These are phyloP conservation scores for Mactromeris polynyma DNA, from an alignment of 2,888 invertebrate genomes.

Conservation along the genomic window DNA sequence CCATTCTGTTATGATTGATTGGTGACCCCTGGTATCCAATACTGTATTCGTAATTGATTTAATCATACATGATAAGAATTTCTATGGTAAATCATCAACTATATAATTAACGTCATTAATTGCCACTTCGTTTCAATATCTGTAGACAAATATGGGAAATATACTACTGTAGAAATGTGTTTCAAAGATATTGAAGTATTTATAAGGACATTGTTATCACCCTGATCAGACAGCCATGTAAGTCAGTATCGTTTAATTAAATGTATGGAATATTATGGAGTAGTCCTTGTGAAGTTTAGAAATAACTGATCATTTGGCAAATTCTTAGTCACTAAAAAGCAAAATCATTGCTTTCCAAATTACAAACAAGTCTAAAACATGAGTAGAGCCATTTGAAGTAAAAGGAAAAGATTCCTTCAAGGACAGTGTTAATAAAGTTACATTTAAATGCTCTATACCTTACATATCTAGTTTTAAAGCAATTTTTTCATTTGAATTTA, in stretches of 20 bases:
- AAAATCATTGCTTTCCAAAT: too few species aligned
- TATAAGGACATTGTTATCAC: neutral
- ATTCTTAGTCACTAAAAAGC: too few species aligned
- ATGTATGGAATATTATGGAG: too few species aligned
- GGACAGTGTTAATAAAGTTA: too few species aligned
- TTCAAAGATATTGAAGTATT: neutral
- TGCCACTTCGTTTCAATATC: neutral
- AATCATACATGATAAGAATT: neutral
- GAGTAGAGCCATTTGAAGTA: too few species aligned
- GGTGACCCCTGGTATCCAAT: neutral
- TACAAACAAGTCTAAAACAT: too few species aligned
- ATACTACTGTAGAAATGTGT: neutral
- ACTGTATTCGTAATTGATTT: neutral
- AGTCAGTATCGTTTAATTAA: neutral
- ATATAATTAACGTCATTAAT: neutral
- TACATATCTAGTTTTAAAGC: too few species aligned
- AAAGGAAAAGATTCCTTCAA: too few species aligned
- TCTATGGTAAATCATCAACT: neutral
- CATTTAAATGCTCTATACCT: too few species aligned
- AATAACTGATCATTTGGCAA: too few species aligned
- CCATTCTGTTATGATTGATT: slow-evolving; percentile 1
- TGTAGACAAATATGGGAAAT: neutral
- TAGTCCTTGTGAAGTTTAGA: too few species aligned
- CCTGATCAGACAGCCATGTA: neutral
- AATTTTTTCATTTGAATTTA: too few species aligned